These are phyloP conservation scores for Nineta flava DNA, from an alignment of 2,888 invertebrate genomes.

Conservation along the genomic window DNA sequence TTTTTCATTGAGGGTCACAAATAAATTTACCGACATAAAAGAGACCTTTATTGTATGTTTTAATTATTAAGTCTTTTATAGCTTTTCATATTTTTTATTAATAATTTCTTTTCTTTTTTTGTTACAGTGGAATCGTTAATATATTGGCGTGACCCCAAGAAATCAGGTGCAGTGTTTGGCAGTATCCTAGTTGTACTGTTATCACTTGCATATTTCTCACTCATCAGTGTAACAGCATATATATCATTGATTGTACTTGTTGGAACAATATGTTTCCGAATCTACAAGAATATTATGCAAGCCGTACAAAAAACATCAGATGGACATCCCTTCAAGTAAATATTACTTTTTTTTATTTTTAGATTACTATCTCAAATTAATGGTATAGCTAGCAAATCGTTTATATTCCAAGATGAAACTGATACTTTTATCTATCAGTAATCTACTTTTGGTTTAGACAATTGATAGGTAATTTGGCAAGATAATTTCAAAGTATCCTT, in stretches of 20 bases:
- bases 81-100: not conserved
- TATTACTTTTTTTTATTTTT: slow-evolving; percentile 4
- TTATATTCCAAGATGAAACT: not conserved
- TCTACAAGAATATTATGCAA: slow-evolving; percentile 90
- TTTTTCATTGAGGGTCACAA: too few species aligned
- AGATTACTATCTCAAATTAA: slow-evolving; percentile 1
- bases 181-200: slow-evolving; percentile 75
- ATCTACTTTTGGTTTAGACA: too few species aligned
- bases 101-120: slow-evolving; percentile 17
- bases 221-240: slow-evolving; percentile 92
- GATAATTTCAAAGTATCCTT: too few species aligned
- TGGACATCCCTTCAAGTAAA: slow-evolving; percentile 96
- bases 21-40: too few species aligned
- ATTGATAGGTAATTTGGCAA: too few species aligned
- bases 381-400: not conserved
- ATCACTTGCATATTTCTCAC: slow-evolving; percentile 87
- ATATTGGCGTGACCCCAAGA: slow-evolving; percentile 95
- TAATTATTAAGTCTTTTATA: not conserved
- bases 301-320: slow-evolving; percentile 93
- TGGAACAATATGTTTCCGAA: slow-evolving; percentile 83
- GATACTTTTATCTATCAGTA: too few species aligned
- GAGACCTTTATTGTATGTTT: too few species aligned
- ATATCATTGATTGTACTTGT: slow-evolving; percentile 69
- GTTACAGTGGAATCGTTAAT: slow-evolving; percentile 83
- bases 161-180: slow-evolving; percentile 87